Conservation (phyloP, 2,888 invertebrate genomes). For the Caprella mutica region DNA sequence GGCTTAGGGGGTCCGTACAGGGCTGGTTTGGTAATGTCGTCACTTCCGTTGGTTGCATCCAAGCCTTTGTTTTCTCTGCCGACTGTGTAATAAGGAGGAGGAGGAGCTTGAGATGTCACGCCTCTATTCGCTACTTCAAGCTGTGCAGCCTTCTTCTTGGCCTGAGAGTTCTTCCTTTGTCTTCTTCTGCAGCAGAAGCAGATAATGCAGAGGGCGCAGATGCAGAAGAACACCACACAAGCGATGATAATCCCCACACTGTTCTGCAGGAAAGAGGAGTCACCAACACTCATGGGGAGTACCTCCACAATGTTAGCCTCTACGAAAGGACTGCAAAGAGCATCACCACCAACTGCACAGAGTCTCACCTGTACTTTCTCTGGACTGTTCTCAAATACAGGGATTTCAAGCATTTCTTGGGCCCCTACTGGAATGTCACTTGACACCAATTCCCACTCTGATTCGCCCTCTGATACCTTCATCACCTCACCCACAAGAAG, state of each 20-base stretch:
- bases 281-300: conserved; percentile 11
- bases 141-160: conserved; percentile 55
- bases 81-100: conserved; percentile 71
- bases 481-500: conserved; percentile 53
- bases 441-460: conserved; percentile 16
- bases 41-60: conserved; percentile 43
- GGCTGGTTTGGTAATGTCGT: conserved; percentile 26
- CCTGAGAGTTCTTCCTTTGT: conserved; percentile 57
- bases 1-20: conserved; percentile 42
- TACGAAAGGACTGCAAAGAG: conserved; percentile 44
- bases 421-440: conserved; percentile 6
- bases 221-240: conserved; percentile 59
- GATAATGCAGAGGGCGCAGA: conserved; percentile 64
- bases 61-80: conserved; percentile 84
- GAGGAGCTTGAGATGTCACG: conserved; percentile 32
- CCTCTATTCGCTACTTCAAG: conserved; percentile 32
- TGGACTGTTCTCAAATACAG: conserved; percentile 9
- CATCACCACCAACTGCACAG: conserved; percentile 65
- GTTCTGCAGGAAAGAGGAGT: conserved; percentile 15
- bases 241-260: conserved; percentile 65
- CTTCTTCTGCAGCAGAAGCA: conserved; percentile 60
- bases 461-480: background rate
- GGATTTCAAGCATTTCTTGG: conserved; percentile 15
- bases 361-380: conserved; percentile 50
- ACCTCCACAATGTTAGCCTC: conserved; percentile 22